phyloP scores from a whole-genome alignment of 2,797 vertebrate species.

The Ptychadena robeensis region DNA sequence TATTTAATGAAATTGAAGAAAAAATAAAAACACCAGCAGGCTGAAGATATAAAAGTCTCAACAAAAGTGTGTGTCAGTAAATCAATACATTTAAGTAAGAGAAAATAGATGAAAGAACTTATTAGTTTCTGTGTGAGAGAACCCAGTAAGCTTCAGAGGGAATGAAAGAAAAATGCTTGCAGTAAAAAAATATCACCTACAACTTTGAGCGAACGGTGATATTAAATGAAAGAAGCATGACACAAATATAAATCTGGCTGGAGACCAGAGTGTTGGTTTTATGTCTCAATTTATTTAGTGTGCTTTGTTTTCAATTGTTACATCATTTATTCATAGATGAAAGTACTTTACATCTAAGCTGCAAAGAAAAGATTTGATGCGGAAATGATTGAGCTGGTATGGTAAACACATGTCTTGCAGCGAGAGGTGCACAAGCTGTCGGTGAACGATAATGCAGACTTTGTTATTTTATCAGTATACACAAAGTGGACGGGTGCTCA shows the following conservation, averaged over 20 bases:
- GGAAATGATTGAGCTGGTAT: conserved; percentile 34
- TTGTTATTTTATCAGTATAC: conserved; percentile 17
- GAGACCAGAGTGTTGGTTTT: conserved; percentile 37
- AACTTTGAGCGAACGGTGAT: conserved; percentile 23
- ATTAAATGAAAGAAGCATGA: conserved; percentile 29
- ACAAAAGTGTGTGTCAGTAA: conserved; percentile 39
- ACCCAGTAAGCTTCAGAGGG: conserved; percentile 13
- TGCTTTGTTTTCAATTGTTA: conserved; percentile 31
- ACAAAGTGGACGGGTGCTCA: conserved; percentile 22
- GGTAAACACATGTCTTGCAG: conserved; percentile 12
- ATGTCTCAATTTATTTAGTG: conserved; percentile 35
- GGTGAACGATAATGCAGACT: neutral
- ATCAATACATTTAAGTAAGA: conserved; percentile 49
- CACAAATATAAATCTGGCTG: conserved; percentile 40
- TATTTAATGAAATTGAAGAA: neutral
- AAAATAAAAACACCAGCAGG: conserved; percentile 6
- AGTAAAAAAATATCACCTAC: conserved; percentile 35
- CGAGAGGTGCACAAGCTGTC: conserved; percentile 24
- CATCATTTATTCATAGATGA: conserved; percentile 46
- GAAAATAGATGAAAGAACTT: conserved; percentile 42
- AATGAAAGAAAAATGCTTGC: conserved; percentile 44
- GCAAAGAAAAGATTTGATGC: conserved; percentile 24
- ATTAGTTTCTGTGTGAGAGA: conserved; percentile 43
- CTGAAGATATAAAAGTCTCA: conserved; percentile 16
- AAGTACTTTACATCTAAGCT: conserved; percentile 28